Evolutionary conservation across 2,888 invertebrate species (phyloP).

Genomic region (Xestia xanthographa): DNA sequence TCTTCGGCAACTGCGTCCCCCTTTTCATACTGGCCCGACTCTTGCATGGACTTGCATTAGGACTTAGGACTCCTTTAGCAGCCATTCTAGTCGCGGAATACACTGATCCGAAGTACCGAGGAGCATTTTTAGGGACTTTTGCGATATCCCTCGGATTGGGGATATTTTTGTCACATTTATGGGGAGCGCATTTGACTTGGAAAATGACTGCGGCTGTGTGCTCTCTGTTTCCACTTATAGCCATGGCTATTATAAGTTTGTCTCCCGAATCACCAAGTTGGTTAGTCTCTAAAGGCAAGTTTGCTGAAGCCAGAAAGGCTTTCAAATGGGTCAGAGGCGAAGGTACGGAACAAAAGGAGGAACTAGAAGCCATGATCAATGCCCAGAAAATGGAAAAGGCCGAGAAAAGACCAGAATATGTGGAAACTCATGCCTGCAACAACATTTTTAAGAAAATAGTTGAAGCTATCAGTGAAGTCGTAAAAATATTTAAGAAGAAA

Average conservation of each 20-base stretch:
- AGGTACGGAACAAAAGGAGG: constrained; percentile 83
- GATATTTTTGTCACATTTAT: constrained; percentile 91
- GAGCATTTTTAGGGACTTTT: constrained; percentile 91
- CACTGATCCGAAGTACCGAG: constrained; percentile 91
- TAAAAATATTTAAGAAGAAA: constrained; percentile 86
- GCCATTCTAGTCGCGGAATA: constrained; percentile 91
- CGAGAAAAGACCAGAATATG: constrained; percentile 72
- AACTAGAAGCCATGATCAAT: constrained; percentile 84
- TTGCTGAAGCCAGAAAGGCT: constrained; percentile 90
- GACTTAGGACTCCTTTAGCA: constrained; percentile 89
- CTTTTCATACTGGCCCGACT: constrained; percentile 85
- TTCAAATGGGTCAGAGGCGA: constrained; percentile 91
- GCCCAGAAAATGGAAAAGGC: constrained; percentile 80
- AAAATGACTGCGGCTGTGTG: constrained; percentile 90
- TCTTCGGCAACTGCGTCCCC: constrained; percentile 83
- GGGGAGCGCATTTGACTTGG: constrained; percentile 92
- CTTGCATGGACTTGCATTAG: constrained; percentile 88
- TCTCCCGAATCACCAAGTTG: constrained; percentile 93
- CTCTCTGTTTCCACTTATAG: constrained; percentile 87
- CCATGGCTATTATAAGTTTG: constrained; percentile 84
- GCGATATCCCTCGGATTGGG: constrained; percentile 92
- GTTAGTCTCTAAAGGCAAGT: constrained; percentile 91
- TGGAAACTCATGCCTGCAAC: constrained; percentile 71
- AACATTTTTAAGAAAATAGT: constrained; percentile 75
- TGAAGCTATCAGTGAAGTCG: constrained; percentile 76